phyloP scores from a whole-genome alignment of 2,113 vertebrate genomes.

The Salvator merianae region DNA sequence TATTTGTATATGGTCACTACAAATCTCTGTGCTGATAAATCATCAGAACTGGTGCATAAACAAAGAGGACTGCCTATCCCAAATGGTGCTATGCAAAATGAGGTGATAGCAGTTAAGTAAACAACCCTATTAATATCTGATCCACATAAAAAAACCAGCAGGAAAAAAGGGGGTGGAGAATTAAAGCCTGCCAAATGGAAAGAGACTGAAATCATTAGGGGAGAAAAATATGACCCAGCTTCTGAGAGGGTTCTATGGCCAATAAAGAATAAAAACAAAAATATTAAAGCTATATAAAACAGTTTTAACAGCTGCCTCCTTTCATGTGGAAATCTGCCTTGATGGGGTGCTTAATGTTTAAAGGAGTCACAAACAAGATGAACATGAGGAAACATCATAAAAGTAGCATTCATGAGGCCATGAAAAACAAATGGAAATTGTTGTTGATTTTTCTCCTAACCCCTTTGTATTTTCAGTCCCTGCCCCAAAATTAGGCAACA shows the following conservation, averaged over 20 bases:
- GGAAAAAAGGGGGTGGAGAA: slow-evolving; percentile 31
- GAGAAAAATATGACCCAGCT: slow-evolving; percentile 38
- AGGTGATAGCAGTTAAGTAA: slow-evolving; percentile 47
- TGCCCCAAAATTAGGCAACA: slow-evolving; percentile 31
- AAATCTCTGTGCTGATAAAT: not conserved
- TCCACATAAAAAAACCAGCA: slow-evolving; percentile 36
- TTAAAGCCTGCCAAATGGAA: slow-evolving; percentile 56
- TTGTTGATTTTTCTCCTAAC: slow-evolving; percentile 71
- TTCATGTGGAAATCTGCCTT: slow-evolving; percentile 50
- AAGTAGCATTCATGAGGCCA: slow-evolving; percentile 38
- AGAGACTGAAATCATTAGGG: slow-evolving; percentile 49
- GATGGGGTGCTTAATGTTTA: slow-evolving; percentile 49
- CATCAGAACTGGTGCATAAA: not conserved
- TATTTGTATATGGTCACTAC: not conserved
- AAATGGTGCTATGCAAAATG: not conserved
- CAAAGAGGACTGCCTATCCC: not conserved
- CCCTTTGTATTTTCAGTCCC: slow-evolving; percentile 36
- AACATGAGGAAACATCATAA: slow-evolving; percentile 26
- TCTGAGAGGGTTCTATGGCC: slow-evolving; percentile 29
- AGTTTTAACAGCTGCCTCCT: slow-evolving; percentile 45
- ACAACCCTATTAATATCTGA: slow-evolving; percentile 45
- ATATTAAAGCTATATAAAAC: slow-evolving; percentile 25
- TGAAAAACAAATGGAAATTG: slow-evolving; percentile 59
- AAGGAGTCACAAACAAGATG: slow-evolving; percentile 40
- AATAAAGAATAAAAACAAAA: slow-evolving; percentile 43